Conservation (phyloP, 1,140 invertebrate genomes). For the Gryllus bimaculatus region DNA sequence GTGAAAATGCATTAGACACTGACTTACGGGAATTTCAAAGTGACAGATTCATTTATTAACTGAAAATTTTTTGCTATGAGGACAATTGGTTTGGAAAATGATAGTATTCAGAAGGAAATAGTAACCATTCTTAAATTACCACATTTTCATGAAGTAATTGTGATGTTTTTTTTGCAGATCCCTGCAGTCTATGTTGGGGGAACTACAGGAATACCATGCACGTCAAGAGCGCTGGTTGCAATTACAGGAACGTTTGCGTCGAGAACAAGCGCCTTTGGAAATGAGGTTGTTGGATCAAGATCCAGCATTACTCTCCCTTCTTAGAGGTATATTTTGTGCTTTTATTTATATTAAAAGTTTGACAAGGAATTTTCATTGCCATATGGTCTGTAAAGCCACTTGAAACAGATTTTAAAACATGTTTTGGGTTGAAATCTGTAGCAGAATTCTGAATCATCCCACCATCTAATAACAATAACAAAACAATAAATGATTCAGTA, state of each 20-base stretch:
- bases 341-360: not conserved
- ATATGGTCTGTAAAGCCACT: not conserved
- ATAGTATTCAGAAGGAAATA: too few species aligned
- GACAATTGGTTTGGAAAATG: too few species aligned
- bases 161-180: constrained; percentile 38
- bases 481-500: too few species aligned
- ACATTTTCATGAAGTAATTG: too few species aligned
- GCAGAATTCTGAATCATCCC: too few species aligned
- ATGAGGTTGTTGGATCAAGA: constrained; percentile 13
- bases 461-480: too few species aligned
- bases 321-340: not conserved
- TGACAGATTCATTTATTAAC: too few species aligned
- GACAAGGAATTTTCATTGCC: not conserved
- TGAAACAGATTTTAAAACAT: not conserved
- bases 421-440: too few species aligned
- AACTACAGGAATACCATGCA: constrained; percentile 55
- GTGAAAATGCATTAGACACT: too few species aligned
- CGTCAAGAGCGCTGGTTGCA: constrained; percentile 54
- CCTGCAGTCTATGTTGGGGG: constrained; percentile 51
- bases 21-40: too few species aligned
- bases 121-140: too few species aligned
- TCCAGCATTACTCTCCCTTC: not conserved
- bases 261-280: constrained; percentile 44
- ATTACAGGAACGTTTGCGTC: constrained; percentile 49
- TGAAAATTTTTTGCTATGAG: too few species aligned